phyloP scores from a whole-genome alignment of 2,113 vertebrate genomes.

The Oryzias curvinotus region DNA sequence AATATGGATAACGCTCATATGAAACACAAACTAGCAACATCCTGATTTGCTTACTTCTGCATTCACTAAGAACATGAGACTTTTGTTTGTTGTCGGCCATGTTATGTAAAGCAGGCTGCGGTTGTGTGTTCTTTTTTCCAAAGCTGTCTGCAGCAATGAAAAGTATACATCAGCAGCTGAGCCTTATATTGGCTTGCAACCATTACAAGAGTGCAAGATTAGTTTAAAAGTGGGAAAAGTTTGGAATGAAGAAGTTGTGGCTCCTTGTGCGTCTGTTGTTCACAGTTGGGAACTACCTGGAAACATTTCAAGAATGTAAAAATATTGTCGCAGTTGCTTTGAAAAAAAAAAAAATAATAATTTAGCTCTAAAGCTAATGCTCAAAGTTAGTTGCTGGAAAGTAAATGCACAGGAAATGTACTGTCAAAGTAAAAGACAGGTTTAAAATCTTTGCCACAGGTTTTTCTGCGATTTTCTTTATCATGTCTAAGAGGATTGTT shows the following conservation, averaged over 20 bases:
- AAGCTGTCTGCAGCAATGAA: neutral
- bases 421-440: neutral
- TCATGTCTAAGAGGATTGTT: neutral
- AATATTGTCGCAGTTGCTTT: too few species aligned
- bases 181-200: neutral
- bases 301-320: too few species aligned
- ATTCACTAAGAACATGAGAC: neutral
- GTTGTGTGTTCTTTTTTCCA: neutral
- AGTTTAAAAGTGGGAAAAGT: too few species aligned
- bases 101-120: neutral
- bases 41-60: neutral
- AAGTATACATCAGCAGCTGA: neutral
- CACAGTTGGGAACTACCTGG: too few species aligned
- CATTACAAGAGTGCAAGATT: neutral
- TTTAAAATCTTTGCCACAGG: neutral
- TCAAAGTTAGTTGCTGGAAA: too few species aligned
- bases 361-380: too few species aligned
- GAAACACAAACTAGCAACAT: neutral
- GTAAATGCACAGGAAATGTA: too few species aligned
- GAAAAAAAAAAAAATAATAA: too few species aligned
- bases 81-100: neutral
- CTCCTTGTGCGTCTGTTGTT: too few species aligned
- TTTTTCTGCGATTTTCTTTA: neutral
- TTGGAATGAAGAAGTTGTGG: too few species aligned
- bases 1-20: fast-evolving